Base-by-base conservation (phyloP, 2,113 vertebrate species). In the Seriola aureovittata region DNA sequence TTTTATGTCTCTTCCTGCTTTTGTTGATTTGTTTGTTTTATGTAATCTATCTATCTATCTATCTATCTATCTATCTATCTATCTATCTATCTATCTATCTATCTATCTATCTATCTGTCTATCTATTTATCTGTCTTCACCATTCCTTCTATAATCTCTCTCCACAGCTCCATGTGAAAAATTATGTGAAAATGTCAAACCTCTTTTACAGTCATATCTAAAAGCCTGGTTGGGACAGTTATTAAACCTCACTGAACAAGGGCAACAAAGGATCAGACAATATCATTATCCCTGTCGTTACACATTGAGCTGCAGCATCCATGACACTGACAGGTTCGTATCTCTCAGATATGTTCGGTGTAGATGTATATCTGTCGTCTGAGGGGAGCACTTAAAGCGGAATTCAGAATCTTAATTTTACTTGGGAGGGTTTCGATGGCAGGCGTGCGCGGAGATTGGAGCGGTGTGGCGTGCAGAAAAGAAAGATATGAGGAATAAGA, bases 161-260 rank as follows among this genome's bases (percentile, higher is more conserved):
- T 10, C 46, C 36, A 8, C 6, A 16, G 46, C 64, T 71, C 46
- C 52, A 40, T 0, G 2, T 74, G 57, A 76, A 76, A 78, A 59
- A 58, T 36, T 4, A 75, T 60, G 29, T 66, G 62, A 55, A 88
- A 88, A 89, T 91, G 85, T 88, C 88, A 88, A 84, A 71, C 74
- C 81, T 82, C 84, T 93, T 84, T 67, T 83, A 17, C 0, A 65
- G 65, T 88, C 75, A 50, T 82, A 70, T 85, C 60, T 71, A 77
- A 67, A 44, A 82, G 83, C 55, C 85, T 66, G 44, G 62, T 83
- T 81, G 65, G 76, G 64, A 77, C 67, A 71, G 42, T 76, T 82
- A 82, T 85, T 82, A 87, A 86, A 88, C 81, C 80, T 83, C 42
- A 74, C 62, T 8, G 79, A 83, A 73, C 75, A 82, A 71, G 71